These are phyloP conservation scores for Rhincodon typus DNA, from an alignment of 2,797 vertebrate genomes.

Conservation along the genomic window DNA sequence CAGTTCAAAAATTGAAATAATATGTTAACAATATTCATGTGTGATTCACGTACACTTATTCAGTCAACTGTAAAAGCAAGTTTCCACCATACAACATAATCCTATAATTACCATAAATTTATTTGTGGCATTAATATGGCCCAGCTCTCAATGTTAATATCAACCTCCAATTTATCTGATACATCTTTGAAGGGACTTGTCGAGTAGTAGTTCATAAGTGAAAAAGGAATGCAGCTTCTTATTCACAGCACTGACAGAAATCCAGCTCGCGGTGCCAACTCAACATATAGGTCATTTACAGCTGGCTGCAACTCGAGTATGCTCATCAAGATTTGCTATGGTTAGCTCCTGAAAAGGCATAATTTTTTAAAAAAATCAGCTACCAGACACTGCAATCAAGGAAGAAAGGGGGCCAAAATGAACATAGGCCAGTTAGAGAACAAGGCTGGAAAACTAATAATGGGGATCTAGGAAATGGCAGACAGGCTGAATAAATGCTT, in stretches of 20 bases:
- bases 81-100: background rate
- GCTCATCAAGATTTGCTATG: background rate
- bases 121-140: background rate
- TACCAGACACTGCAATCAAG: no score
- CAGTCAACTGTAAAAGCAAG: background rate
- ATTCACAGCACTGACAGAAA: background rate
- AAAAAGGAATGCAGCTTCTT: background rate
- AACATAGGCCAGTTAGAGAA: no score
- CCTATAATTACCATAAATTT: background rate
- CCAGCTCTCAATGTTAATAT: background rate
- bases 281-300: background rate
- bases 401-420: no score
- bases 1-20: no score
- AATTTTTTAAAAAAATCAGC: background rate
- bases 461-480: no score
- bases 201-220: background rate
- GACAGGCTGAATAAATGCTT: no score
- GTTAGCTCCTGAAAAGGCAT: background rate
- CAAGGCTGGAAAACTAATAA: no score
- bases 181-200: background rate
- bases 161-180: background rate
- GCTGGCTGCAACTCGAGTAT: background rate
- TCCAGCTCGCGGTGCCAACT: background rate
- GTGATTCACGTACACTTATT: background rate
- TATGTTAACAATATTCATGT: background rate